Base-by-base conservation (phyloP, 1,140 invertebrate species). In the Pseudomyrmex dendroicus region DNA sequence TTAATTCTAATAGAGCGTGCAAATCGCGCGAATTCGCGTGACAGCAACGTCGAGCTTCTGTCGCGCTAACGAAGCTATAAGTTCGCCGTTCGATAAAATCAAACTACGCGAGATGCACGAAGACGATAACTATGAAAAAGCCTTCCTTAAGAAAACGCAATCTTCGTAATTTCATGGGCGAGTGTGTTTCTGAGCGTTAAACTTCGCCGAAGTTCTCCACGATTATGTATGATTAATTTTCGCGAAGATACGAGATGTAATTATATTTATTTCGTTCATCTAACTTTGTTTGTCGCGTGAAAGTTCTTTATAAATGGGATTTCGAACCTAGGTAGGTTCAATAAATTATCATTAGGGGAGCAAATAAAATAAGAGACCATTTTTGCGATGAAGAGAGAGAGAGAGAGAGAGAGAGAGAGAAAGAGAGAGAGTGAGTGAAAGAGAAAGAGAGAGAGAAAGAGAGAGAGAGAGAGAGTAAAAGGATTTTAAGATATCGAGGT, bases 401-500 rank as follows among this genome's bases (percentile, higher is more conserved):
- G 22, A 25, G 22, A 2, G 2, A 25, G 22, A 25, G 22, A 2
- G 22, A 25, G 2, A 2, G 22, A 25, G 2, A 25, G 22, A 25
- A 2, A 25, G 22, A 25, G 22, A 2, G 2, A 25, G 22, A 25
- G 22, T 2, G 22, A 25, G 22, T 2, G 22, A 25, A 2, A 25
- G 22, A 25, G 22, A 25, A 2, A 25, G 22, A 25, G 2, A 25
- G 2, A 25, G 25, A 25, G 25, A 25, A 2, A 25, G 25, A 25
- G 25, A 25, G 25, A 25, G 25, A 25, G 25, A 25, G 2, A 25
- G 25, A 3, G 25, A 25, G 25, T 25, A 35, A 73, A 61, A 59
- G 68, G 48, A 82, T 76, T 82, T 82, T 82, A 82, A 82, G 76
- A 74, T 82, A 74, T 54, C 35, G 59, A 57, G 80, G 54, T 70